phyloP scores from a whole-genome alignment of 2,113 vertebrate genomes.

The Rhadina sibilatrix region DNA sequence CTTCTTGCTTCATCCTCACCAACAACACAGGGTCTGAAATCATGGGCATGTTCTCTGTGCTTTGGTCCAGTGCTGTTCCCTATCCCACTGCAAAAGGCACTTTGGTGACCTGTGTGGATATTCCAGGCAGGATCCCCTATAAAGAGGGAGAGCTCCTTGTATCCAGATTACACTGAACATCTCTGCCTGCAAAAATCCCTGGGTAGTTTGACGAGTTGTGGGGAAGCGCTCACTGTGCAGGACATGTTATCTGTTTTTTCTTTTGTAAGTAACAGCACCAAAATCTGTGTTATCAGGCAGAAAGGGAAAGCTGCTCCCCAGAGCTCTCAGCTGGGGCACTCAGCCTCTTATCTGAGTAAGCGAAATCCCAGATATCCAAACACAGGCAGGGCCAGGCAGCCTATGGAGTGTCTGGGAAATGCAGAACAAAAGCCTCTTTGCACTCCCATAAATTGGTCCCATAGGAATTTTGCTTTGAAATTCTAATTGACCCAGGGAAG shows the following conservation, averaged over 20 bases:
- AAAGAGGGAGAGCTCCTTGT: not conserved
- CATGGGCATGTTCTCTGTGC: rapidly evolving
- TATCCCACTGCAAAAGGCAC: rapidly evolving
- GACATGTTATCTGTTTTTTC: not conserved
- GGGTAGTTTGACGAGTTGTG: rapidly evolving
- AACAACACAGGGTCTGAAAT: not conserved
- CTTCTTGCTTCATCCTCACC: too few species aligned
- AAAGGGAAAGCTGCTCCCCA: conserved; percentile 7
- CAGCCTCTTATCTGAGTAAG: conserved; percentile 41
- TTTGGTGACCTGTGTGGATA: not conserved
- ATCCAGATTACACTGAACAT: not conserved
- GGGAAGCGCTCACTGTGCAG: not conserved
- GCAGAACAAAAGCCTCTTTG: conserved; percentile 64
- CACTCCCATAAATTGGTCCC: conserved; percentile 73
- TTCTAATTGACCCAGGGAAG: conserved; percentile 74
- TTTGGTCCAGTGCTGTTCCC: not conserved
- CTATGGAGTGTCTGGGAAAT: conserved; percentile 31
- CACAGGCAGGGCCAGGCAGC: not conserved
- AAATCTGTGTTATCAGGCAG: not conserved
- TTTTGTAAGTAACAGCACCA: not conserved
- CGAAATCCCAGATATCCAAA: conserved; percentile 30
- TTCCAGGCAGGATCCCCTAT: not conserved
- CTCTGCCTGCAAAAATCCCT: not conserved
- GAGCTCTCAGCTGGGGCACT: not conserved
- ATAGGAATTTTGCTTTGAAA: conserved; percentile 73